Conservation (phyloP, 2,797 vertebrate genomes). For the Lutjanus campechanus region DNA sequence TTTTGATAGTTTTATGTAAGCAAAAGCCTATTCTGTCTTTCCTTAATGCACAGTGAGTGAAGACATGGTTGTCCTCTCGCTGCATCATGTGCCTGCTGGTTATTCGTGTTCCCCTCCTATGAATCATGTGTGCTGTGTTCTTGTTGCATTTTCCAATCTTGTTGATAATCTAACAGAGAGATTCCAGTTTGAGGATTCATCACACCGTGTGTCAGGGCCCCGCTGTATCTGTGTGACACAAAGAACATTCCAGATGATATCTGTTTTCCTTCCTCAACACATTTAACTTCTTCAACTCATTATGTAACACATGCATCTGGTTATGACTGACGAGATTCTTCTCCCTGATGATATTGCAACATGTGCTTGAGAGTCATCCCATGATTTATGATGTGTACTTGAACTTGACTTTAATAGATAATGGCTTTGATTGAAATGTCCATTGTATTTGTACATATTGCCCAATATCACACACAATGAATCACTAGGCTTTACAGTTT, state of each 20-base stretch:
- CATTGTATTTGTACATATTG: too few species aligned
- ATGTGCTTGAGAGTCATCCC: not conserved
- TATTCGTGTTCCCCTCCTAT: not conserved
- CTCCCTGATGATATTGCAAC: not conserved
- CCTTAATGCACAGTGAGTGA: not conserved
- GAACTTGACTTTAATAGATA: not conserved
- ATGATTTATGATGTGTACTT: not conserved
- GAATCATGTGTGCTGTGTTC: constrained; percentile 3
- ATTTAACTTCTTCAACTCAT: constrained; percentile 5
- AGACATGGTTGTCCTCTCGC: not conserved
- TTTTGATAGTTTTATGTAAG: not conserved
- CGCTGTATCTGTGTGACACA: constrained; percentile 23
- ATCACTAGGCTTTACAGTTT: not conserved
- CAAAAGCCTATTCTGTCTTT: not conserved
- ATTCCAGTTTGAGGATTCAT: constrained; percentile 59
- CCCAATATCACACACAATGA: too few species aligned
- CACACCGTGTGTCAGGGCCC: constrained; percentile 7
- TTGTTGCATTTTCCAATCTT: constrained; percentile 16
- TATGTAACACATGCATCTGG: constrained; percentile 14
- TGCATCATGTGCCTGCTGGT: not conserved
- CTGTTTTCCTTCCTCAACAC: constrained; percentile 28
- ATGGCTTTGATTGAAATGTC: not conserved
- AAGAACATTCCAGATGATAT: constrained; percentile 81
- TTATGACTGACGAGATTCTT: not conserved
- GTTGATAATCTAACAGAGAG: constrained; percentile 36